Percentiles rank a stretch among this genome's conserved stretches.
These are phyloP conservation scores for Lucifuga dentata DNA, from an alignment of 2,113 vertebrate species.

Conservation along the genomic window DNA sequence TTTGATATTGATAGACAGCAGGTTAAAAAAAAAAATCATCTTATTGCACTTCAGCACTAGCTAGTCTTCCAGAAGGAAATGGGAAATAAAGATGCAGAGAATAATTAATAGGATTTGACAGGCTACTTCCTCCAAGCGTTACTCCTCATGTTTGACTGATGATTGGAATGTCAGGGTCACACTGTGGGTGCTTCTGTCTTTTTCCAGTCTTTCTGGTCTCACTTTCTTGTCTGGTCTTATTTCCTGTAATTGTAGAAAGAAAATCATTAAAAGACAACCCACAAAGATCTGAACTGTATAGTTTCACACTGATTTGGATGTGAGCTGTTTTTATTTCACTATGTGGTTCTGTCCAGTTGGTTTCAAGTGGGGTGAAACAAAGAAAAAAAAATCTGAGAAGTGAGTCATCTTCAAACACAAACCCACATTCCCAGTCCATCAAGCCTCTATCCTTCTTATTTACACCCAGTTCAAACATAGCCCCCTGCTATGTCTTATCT, in stretches of 20 bases:
- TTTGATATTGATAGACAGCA: constrained; percentile 3
- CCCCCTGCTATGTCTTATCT: constrained; percentile 60
- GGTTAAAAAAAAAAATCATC: not conserved
- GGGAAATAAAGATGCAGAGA: constrained; percentile 31
- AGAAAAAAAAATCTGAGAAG: constrained; percentile 40
- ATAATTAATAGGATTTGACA: constrained; percentile 66
- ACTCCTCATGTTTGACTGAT: constrained; percentile 55
- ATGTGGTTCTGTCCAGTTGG: constrained; percentile 34
- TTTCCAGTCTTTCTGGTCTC: constrained; percentile 1
- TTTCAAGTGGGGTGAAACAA: constrained; percentile 28
- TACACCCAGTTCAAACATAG: constrained; percentile 44
- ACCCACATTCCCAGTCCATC: not conserved
- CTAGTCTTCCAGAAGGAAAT: constrained; percentile 31
- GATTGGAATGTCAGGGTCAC: constrained; percentile 39
- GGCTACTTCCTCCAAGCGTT: constrained; percentile 31
- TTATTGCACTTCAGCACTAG: constrained; percentile 29
- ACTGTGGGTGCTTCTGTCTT: constrained; percentile 20
- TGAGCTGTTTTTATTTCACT: constrained; percentile 13
- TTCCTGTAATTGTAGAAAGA: constrained; percentile 21
- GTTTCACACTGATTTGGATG: constrained; percentile 15
- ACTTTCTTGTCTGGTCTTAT: not conserved
- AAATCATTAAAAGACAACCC: constrained; percentile 23
- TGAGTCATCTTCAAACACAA: constrained; percentile 50
- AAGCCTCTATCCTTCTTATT: constrained; percentile 38
- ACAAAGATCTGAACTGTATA: constrained; percentile 20